These are phyloP conservation scores for Caenorhabditis virilis DNA, from an alignment of 2,888 invertebrate genomes.

Conservation along the genomic window DNA sequence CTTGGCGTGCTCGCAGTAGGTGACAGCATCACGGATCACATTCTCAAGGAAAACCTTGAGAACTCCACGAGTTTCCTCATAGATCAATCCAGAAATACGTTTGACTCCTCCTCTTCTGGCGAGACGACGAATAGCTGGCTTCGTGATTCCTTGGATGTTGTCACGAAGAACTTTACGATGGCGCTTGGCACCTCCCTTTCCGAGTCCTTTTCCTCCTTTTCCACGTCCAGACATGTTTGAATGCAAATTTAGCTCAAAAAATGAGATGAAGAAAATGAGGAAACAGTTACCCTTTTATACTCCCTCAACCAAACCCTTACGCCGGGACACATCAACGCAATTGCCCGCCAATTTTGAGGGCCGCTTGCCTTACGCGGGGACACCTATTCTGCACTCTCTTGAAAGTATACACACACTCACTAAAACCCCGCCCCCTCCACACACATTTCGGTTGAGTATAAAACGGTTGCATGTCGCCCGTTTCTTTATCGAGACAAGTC, in stretches of 20 bases:
- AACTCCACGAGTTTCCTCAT: slow-evolving; percentile 46
- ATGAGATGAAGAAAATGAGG: neutral
- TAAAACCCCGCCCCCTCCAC: neutral
- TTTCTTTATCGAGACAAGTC: neutral
- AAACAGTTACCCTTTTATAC: neutral
- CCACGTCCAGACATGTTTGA: too few species aligned
- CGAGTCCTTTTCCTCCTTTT: neutral
- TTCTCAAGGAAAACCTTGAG: slow-evolving; percentile 71
- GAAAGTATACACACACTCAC: neutral
- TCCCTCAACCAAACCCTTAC: too few species aligned
- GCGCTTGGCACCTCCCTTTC: slow-evolving; percentile 71
- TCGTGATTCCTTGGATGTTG: slow-evolving; percentile 51
- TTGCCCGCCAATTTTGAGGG: too few species aligned
- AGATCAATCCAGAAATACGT: slow-evolving; percentile 42
- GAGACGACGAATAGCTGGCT: slow-evolving; percentile 13
- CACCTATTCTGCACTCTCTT: neutral
- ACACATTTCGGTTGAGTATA: neutral
- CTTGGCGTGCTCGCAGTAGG: neutral
- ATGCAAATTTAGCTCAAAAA: too few species aligned
- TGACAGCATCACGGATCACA: slow-evolving; percentile 73
- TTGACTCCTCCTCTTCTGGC: slow-evolving; percentile 34
- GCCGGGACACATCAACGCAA: too few species aligned
- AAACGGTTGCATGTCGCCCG: neutral
- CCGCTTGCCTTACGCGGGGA: neutral
- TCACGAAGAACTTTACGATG: slow-evolving; percentile 73